Percentiles rank a stretch among this genome's conserved stretches.
These are phyloP conservation scores for Ctena decussata DNA, from an alignment of 2,888 invertebrate species.

Conservation along the genomic window DNA sequence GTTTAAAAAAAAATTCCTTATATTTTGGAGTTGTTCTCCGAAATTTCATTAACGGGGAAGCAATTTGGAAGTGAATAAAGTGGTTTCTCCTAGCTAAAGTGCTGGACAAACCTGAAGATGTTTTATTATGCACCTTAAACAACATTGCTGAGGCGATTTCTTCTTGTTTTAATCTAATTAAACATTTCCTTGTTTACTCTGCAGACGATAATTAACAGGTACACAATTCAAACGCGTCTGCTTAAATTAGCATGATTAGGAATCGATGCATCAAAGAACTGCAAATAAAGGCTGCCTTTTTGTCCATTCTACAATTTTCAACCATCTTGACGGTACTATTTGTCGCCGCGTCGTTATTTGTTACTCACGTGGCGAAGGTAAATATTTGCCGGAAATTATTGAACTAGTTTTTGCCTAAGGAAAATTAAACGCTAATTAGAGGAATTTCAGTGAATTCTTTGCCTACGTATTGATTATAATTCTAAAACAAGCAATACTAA, in stretches of 20 bases:
- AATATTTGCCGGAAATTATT: slow-evolving; percentile 51
- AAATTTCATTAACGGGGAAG: too few species aligned
- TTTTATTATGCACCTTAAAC: too few species aligned
- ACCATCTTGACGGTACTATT: background rate
- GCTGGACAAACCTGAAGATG: too few species aligned
- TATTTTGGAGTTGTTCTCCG: too few species aligned
- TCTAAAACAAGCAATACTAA: too few species aligned
- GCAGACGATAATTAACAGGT: background rate
- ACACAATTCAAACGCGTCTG: background rate
- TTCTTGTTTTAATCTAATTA: too few species aligned
- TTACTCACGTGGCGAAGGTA: slow-evolving; percentile 50
- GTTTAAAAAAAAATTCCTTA: too few species aligned
- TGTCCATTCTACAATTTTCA: background rate
- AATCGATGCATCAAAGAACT: background rate
- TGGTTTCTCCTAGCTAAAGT: too few species aligned
- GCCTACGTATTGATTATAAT: background rate
- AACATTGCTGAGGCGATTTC: too few species aligned
- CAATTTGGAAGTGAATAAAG: too few species aligned
- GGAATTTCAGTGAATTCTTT: background rate
- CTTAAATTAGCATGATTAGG: slow-evolving; percentile 5
- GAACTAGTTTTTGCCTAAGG: background rate
- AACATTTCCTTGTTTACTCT: too few species aligned
- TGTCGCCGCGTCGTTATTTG: background rate
- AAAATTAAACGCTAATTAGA: background rate
- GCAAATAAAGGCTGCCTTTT: background rate